Evolutionary conservation across 2,113 vertebrate species (phyloP).

Genomic region (Abramis brama): DNA sequence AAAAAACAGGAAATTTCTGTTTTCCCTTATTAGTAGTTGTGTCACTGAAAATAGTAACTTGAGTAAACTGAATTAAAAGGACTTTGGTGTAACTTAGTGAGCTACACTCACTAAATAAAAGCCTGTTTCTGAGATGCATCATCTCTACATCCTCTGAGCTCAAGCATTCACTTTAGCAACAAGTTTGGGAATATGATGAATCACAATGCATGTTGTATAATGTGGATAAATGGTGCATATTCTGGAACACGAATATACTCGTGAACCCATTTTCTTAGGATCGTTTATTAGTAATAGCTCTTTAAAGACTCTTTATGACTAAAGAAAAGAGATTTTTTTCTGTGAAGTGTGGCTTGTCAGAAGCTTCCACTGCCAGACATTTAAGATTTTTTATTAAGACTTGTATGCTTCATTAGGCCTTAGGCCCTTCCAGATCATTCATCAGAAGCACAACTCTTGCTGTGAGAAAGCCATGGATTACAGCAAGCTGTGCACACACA

Average conservation of each 20-base stretch:
- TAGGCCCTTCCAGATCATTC: conserved; percentile 39
- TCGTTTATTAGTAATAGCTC: conserved; percentile 16
- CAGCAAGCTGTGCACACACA: conserved; percentile 40
- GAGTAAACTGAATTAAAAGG: neutral
- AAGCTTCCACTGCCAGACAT: conserved; percentile 33
- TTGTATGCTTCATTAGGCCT: conserved; percentile 44
- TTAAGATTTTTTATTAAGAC: conserved; percentile 41
- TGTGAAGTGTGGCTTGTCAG: conserved; percentile 13
- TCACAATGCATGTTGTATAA: neutral
- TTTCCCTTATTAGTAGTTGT: neutral
- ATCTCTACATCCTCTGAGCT: neutral
- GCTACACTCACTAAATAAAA: neutral
- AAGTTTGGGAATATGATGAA: neutral
- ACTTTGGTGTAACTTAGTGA: neutral
- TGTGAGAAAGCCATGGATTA: conserved; percentile 41
- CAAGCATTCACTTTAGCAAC: neutral
- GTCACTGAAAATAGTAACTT: neutral
- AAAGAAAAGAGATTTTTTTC: neutral
- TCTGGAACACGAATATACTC: neutral
- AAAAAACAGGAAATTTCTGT: neutral
- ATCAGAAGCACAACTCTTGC: conserved; percentile 41
- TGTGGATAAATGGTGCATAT: conserved; percentile 13
- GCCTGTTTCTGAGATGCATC: neutral
- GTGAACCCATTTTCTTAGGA: neutral
- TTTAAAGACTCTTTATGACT: conserved; percentile 37